These are phyloP conservation scores for Brachymystax lenok DNA, from an alignment of 2,797 vertebrate species.

Conservation along the genomic window DNA sequence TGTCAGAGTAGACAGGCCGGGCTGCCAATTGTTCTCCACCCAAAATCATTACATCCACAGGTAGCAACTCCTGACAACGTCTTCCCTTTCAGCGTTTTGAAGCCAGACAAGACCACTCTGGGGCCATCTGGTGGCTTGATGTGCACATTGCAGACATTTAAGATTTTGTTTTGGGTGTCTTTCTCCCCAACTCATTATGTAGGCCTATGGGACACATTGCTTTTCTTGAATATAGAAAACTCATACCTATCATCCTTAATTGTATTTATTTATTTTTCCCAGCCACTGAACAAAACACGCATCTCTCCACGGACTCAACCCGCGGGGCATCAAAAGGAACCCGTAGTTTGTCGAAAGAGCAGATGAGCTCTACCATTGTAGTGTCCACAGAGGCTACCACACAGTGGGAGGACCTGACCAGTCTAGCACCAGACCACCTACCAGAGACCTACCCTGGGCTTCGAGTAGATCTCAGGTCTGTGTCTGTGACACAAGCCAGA, in stretches of 20 bases:
- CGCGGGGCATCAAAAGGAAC: slow-evolving; percentile 43
- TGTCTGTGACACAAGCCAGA: slow-evolving; percentile 38
- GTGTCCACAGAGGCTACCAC: slow-evolving; percentile 40
- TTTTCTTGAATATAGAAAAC: neutral
- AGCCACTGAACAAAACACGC: slow-evolving; percentile 57
- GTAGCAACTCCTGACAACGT: slow-evolving; percentile 72
- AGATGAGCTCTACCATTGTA: slow-evolving; percentile 45
- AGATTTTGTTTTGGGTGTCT: neutral
- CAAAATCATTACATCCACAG: slow-evolving; percentile 84
- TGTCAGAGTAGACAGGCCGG: slow-evolving; percentile 82
- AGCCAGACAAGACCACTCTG: neutral
- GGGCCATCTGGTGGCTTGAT: slow-evolving; percentile 61
- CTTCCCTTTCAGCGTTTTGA: slow-evolving; percentile 44
- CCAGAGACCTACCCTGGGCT: slow-evolving; percentile 33
- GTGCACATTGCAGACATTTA: slow-evolving; percentile 5
- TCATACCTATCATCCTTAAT: neutral
- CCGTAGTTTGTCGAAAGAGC: slow-evolving; percentile 49
- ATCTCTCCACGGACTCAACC: slow-evolving; percentile 52
- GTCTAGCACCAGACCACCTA: slow-evolving; percentile 37
- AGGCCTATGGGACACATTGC: neutral
- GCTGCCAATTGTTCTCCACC: slow-evolving; percentile 80
- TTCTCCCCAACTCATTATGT: neutral
- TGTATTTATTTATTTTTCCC: slow-evolving; percentile 20
- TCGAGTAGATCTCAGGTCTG: slow-evolving; percentile 32
- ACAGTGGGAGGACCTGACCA: slow-evolving; percentile 42